Conservation (phyloP, 2,797 vertebrate genomes). For the Brachymystax lenok region DNA sequence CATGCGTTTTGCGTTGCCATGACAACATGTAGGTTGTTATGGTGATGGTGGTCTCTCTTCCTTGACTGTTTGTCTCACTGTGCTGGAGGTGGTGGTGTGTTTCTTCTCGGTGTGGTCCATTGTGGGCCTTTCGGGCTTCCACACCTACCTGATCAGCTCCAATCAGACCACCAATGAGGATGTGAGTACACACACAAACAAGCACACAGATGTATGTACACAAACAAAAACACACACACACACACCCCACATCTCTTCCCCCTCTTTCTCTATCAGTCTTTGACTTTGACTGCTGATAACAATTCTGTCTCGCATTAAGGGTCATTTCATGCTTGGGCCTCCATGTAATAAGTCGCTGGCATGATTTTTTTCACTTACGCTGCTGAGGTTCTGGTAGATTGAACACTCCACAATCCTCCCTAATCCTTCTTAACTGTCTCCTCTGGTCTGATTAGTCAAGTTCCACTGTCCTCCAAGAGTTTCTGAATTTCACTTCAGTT, state of each 20-base stretch:
- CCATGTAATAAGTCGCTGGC: not conserved
- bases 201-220: constrained; percentile 74
- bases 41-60: not conserved
- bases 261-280: not conserved
- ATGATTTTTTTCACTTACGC: not conserved
- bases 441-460: not conserved
- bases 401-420: not conserved
- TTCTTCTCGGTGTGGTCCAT: constrained; percentile 93
- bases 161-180: constrained; percentile 93
- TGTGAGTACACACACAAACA: constrained; percentile 72
- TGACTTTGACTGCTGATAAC: not conserved
- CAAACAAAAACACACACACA: not conserved
- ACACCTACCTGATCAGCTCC: constrained; percentile 90
- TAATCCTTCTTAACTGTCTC: not conserved
- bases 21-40: too few species aligned
- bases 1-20: too few species aligned
- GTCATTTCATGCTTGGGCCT: not conserved
- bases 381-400: not conserved
- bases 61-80: constrained; percentile 62
- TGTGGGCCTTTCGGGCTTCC: constrained; percentile 88
- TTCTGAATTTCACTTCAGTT: not conserved
- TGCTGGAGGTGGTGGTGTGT: constrained; percentile 90
- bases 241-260: not conserved
- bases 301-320: not conserved
- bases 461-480: not conserved